Base-by-base conservation (phyloP, 2,797 vertebrate species). In the Myoxocephalus aenaeus region DNA sequence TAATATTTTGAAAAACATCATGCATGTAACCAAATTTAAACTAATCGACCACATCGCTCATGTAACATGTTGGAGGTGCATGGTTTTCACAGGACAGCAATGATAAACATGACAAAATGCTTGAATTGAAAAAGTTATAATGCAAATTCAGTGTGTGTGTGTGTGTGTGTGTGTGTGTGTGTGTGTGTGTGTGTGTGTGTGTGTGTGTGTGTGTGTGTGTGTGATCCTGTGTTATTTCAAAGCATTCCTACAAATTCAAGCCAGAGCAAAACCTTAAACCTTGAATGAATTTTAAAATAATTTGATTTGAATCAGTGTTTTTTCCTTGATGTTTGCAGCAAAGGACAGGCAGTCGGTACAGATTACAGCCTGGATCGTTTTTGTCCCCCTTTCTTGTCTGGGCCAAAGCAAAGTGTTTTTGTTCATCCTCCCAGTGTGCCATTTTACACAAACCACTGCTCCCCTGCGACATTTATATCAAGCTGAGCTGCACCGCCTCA, bases 401-500 rank as follows among this genome's bases (percentile, higher is more conserved):
- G 0, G 44, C 50, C 56, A 27, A 57, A 63, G 51, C 32, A 69
- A 81, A 63, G 58, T 71, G 79, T 80, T 77, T 86, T 80, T 86
- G 51, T 80, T 87, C 70, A 75, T 59, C 64, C 70, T 81, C 68
- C 46, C 82, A 65, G 63, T 72, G 38, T 91, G 85, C 70, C 82
- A 86, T 93, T 93, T 59, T 89, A 75, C 85, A 86, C 72, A 27
- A 65, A 80, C 73, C 54, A 9, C 77, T 12, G 46, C 72, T 70
- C 74, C 83, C 68, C 70, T 67, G 72, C 76, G 62, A 59, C 71
- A 66, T 87, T 85, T 71, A 70, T 64, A 71, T 77, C 86, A 70
- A 1, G 64, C 78, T 79, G 79, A 65, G 65, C 76, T 53, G 70
- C 1, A 13, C 7, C 42, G 80, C 87, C 82, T 82, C 18, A 13